Conservation (phyloP, 2,888 invertebrate species). For the Tetranychus piercei region DNA sequence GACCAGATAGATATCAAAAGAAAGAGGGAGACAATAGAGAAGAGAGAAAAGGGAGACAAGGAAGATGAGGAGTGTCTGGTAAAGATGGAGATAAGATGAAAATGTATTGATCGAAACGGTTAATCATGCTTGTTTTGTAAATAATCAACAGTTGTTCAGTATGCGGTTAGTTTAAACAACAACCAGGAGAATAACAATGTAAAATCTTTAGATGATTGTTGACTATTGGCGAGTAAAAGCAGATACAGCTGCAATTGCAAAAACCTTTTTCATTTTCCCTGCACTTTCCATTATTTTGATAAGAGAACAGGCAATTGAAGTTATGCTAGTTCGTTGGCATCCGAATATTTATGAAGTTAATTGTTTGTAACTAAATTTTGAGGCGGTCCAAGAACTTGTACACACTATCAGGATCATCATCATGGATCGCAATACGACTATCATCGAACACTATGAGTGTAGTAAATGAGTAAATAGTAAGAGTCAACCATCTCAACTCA, state of each 20-base stretch:
- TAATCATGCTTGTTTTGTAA: not conserved
- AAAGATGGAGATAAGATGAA: conserved; percentile 4
- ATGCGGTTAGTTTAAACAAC: not conserved
- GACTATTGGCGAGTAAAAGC: too few relatives aligned
- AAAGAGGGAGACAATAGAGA: not conserved
- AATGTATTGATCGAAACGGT: not conserved
- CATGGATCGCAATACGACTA: too few relatives aligned
- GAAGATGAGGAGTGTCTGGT: not conserved
- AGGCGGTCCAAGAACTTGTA: too few relatives aligned
- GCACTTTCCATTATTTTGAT: too few relatives aligned
- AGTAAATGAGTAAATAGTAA: too few relatives aligned
- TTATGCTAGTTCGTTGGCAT: not conserved
- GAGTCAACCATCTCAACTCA: too few relatives aligned
- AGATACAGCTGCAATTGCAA: too few relatives aligned
- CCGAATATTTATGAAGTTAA: not conserved
- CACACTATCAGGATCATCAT: too few relatives aligned
- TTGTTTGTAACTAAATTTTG: not conserved
- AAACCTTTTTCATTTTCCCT: too few relatives aligned
- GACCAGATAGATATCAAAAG: not conserved
- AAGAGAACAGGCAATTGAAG: too few relatives aligned
- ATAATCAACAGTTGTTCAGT: not conserved
- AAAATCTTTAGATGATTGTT: too few relatives aligned
- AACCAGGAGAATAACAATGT: not conserved
- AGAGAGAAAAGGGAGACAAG: not conserved
- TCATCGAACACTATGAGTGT: too few relatives aligned